Base-by-base conservation (phyloP, 2,797 vertebrate species). In the Fistularia commersonii region DNA sequence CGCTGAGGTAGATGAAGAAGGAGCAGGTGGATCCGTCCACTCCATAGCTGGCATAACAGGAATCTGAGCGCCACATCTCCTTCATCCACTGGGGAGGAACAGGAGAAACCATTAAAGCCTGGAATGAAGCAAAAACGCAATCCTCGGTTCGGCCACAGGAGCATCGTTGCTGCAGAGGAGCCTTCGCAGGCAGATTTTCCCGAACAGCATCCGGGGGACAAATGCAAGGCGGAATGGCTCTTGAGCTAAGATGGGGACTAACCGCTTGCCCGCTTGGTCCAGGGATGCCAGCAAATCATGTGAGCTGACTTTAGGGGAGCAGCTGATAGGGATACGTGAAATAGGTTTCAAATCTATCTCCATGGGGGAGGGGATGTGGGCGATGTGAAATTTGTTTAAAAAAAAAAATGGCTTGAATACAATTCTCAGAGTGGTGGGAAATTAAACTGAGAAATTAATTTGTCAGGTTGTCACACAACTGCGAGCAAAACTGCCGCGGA, bases 1-100 rank as follows among this genome's bases (percentile, higher is more conserved):
- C 97, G 68, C 97, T 98, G 84, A 99, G 95, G 90, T 99, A 99
- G 91, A 99, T 99, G 90, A 97, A 97, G 82, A 94, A 99, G 59
- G 97, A 99, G 83, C 97, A 99, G 0, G 90, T 90, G 76, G 95
- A 95, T n/a, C 97, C 97, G 12, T 99, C 97, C 50, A 99, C 97
- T n/a, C 97, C 97, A 0, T 98, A 99, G 71, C 88, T 96, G 32
- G 82, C 73, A 0, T 99, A 99, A 86, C 97, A 99, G 69, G 92
- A 83, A 81, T 99, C 97, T 0, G 97, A 97, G 41, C 91, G 92
- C 97, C 97, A 99, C 97, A 99, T 99, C 66, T 99, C 96, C 86
- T 93, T 98, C 97, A 99, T 99, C 97, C 97, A 99, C 97, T 99
- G 88, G 31, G 39, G 46, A 66, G 37, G 37, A 72, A 11, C 37